Base-by-base conservation (phyloP, 2,797 vertebrate species). In the Sebastolobus alascanus region DNA sequence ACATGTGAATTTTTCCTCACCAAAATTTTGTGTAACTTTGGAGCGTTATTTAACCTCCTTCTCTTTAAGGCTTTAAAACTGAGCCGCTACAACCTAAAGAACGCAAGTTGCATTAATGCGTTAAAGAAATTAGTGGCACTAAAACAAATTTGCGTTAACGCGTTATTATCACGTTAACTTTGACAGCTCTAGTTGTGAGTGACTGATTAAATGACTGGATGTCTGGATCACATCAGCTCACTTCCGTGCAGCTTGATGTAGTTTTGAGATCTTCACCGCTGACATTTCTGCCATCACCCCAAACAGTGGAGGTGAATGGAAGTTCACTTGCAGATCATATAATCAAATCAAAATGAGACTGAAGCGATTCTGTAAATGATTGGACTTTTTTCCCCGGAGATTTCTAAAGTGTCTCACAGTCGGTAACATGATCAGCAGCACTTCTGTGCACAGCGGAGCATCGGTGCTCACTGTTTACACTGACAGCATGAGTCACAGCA, bases 181-280 rank as follows among this genome's bases (percentile, higher is more conserved):
- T 31, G 31, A 4, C 31, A 31, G 31, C 31, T 31, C 25, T 25
- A 31, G 31, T 31, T 31, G 31, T 31, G 25, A 50, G 59, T 65
- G 31, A 66, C 52, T 82, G 43, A 76, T 60, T 67, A 58, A 37
- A 33, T 13, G 1, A 18, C 58, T 54, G 25, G 4, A 52, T 66
- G 38, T 50, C 29, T 46, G 5, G 18, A 33, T 33, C 5, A 3
- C n/a, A 14, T n/a, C 55, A 8, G 4, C 5, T 55, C 16, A 60
- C 38, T 27, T 10, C 8, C 4, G 14, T 8, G 58, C 58, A 58
- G 25, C 8, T 29, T 29, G 55, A 29, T 14, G 31, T 18, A 35
- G 58, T n/a, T 33, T 37, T 61, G 29, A 61, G 59, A 20, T 61
- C 9, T 11, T 59, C 29, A 31, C 29, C 18, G 29, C 58, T 20